Conservation (phyloP, 2,888 invertebrate species). For the Axea sp. region DNA sequence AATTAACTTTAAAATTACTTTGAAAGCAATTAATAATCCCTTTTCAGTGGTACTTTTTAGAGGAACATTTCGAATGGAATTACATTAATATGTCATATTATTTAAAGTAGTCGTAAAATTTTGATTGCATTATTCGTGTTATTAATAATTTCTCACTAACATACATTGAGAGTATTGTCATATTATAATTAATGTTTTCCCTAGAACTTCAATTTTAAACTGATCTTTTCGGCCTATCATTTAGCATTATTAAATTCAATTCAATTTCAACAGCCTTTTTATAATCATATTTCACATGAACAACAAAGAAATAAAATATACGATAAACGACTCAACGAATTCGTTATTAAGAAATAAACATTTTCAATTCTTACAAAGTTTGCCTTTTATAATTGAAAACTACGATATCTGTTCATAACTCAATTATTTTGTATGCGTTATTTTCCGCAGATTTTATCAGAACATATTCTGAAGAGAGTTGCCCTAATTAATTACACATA, state of each 20-base stretch:
- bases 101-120: slow-evolving; percentile 6
- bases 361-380: no score
- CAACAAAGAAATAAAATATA: no score
- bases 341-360: no score
- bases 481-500: slow-evolving; percentile 41
- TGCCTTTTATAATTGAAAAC: no score
- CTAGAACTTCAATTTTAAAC: not conserved
- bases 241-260: no score
- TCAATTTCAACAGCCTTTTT: no score
- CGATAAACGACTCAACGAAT: no score
- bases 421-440: slow-evolving; percentile 10
- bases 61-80: slow-evolving; percentile 1
- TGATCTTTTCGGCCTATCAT: no score
- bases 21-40: slow-evolving; percentile 43
- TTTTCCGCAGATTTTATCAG: slow-evolving; percentile 29
- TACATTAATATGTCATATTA: slow-evolving; percentile 31
- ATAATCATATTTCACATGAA: no score
- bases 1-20: slow-evolving; percentile 37
- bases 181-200: not conserved
- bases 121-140: slow-evolving; percentile 17
- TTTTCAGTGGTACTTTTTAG: slow-evolving; percentile 26
- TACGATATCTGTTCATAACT: slow-evolving; percentile 15
- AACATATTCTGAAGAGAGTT: slow-evolving; percentile 15
- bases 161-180: slow-evolving; percentile 4
- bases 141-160: slow-evolving; percentile 11